These are phyloP conservation scores for Diplodus sargus DNA, from an alignment of 2,797 vertebrate genomes.

Conservation along the genomic window DNA sequence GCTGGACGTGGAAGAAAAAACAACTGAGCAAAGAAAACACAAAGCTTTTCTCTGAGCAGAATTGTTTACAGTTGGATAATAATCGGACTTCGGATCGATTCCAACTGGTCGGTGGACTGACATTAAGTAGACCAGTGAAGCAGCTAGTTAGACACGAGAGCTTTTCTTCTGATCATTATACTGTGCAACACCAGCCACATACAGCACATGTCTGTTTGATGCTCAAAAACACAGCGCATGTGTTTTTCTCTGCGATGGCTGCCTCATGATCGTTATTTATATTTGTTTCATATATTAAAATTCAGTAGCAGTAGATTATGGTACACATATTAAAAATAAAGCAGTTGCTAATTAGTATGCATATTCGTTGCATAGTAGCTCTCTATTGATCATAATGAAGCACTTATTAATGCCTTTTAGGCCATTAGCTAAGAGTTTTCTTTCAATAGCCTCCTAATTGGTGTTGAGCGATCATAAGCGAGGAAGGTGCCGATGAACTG, in stretches of 20 bases:
- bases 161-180: conserved; percentile 62
- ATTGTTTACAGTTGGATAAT: conserved; percentile 58
- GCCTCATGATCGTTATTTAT: neutral
- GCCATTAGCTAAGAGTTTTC: no score
- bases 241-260: neutral
- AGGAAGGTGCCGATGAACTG: no score
- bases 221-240: neutral
- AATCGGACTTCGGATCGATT: conserved; percentile 58
- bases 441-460: no score
- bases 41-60: conserved; percentile 37
- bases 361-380: no score
- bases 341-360: no score
- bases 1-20: conserved; percentile 33
- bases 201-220: conserved; percentile 16
- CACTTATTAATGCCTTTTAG: no score
- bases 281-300: neutral
- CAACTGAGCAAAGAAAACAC: conserved; percentile 30
- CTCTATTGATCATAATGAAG: no score
- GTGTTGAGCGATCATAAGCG: no score
- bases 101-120: conserved; percentile 51
- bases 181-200: conserved; percentile 13
- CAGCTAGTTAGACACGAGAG: conserved; percentile 69
- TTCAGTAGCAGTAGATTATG: no score
- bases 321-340: no score
- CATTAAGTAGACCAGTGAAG: conserved; percentile 75